These are phyloP conservation scores for Peromyscus californicus DNA, from an alignment of 2,113 vertebrate species.

Conservation along the genomic window DNA sequence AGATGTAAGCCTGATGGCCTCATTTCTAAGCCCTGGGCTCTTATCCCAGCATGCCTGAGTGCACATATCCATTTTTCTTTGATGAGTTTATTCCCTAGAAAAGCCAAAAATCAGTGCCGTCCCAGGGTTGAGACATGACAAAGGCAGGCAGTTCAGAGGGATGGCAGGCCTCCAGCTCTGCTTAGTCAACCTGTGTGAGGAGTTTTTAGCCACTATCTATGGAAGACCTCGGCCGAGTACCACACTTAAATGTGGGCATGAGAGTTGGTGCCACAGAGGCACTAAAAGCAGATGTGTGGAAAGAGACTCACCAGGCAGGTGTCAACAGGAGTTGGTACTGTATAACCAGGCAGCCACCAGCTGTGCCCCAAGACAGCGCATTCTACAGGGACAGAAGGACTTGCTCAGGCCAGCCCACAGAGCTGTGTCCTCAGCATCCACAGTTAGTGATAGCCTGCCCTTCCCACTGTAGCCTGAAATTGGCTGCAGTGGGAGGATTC, in stretches of 20 bases:
- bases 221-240: background rate
- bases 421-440: background rate
- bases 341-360: accelerated
- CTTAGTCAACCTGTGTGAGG: background rate
- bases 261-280: background rate
- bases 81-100: background rate
- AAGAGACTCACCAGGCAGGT: background rate
- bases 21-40: background rate
- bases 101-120: background rate
- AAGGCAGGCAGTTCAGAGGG: background rate
- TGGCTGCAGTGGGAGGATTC: too few relatives aligned
- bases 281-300: accelerated
- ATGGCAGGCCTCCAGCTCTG: too few relatives aligned
- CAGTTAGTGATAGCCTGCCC: accelerated
- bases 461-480: accelerated
- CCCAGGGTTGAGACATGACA: too few relatives aligned
- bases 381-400: background rate
- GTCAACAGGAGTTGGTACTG: background rate
- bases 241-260: background rate
- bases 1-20: background rate
- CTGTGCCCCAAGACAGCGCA: too few relatives aligned
- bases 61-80: background rate
- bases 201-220: too few relatives aligned
- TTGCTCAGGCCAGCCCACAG: accelerated
- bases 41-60: too few relatives aligned